Percentiles rank a stretch among this genome's conserved stretches.
phyloP scores from a whole-genome alignment of 2,888 invertebrate species.

The Nephrocerus scutellatus region DNA sequence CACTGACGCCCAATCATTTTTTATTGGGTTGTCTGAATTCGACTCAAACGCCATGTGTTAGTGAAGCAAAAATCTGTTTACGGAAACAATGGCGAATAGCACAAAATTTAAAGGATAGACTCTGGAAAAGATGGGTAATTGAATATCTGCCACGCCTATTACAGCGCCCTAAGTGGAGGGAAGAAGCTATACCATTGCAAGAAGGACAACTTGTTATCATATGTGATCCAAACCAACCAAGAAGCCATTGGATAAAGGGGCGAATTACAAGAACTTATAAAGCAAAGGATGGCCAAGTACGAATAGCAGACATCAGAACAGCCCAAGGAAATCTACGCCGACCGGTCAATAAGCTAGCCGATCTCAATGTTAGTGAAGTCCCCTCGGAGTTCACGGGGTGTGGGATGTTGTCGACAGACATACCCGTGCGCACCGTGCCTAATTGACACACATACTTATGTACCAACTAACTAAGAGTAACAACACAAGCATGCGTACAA shows the following conservation, averaged over 20 bases:
- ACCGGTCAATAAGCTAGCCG: slow-evolving; percentile 23
- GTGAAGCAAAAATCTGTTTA: background rate
- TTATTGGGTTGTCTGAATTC: slow-evolving; percentile 12
- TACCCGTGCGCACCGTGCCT: too few species aligned
- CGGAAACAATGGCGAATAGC: slow-evolving; percentile 4
- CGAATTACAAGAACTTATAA: slow-evolving; percentile 12
- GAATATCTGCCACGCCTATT: slow-evolving; percentile 12
- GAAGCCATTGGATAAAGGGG: slow-evolving; percentile 20
- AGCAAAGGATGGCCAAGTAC: slow-evolving; percentile 24
- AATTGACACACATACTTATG: too few species aligned
- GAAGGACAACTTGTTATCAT: slow-evolving; percentile 17
- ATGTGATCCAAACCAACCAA: slow-evolving; percentile 17
- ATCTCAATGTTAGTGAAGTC: slow-evolving; percentile 45
- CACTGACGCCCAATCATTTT: slow-evolving; percentile 16
- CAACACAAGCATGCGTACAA: too few species aligned
- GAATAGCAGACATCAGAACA: slow-evolving; percentile 23
- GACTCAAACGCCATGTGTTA: slow-evolving; percentile 10
- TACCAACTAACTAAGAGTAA: too few species aligned
- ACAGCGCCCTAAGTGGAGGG: slow-evolving; percentile 8
- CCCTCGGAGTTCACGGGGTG: slow-evolving; percentile 7
- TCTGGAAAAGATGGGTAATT: slow-evolving; percentile 10
- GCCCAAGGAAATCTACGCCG: slow-evolving; percentile 20
- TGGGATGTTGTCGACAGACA: too few species aligned
- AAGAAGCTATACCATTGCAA: slow-evolving; percentile 2
- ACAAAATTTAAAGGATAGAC: slow-evolving; percentile 1